These are phyloP conservation scores for Echinometra lucunter DNA, from an alignment of 53 echinoderm and acorn worm genomes.

Conservation along the genomic window DNA sequence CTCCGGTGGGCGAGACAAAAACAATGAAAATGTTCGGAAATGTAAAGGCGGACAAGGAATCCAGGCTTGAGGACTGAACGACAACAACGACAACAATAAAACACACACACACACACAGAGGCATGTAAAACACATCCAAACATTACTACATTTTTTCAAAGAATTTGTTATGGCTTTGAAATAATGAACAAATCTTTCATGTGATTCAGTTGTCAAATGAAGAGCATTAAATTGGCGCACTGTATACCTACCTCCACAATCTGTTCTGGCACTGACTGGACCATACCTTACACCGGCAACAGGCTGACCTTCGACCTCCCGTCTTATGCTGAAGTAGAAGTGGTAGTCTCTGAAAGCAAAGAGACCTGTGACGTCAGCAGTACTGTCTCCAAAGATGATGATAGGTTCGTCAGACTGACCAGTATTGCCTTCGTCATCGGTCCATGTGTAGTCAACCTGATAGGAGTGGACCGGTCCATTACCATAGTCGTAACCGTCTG, in stretches of 20 bases:
- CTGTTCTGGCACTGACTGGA: not conserved
- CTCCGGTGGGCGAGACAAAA: too few species aligned
- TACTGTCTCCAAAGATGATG: slow-evolving; percentile 31
- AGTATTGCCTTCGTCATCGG: slow-evolving; percentile 10
- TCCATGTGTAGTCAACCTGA: not conserved
- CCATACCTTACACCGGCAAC: not conserved
- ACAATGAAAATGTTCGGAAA: too few species aligned
- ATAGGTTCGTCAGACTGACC: not conserved
- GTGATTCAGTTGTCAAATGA: too few species aligned
- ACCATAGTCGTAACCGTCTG: slow-evolving; percentile 52
- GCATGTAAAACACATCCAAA: too few species aligned
- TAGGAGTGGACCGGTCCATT: slow-evolving; percentile 42
- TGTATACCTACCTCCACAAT: slow-evolving; percentile 31
- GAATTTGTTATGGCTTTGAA: too few species aligned
- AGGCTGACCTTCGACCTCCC: slow-evolving; percentile 47
- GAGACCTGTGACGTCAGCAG: slow-evolving; percentile 24
- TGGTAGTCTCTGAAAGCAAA: slow-evolving; percentile 49
- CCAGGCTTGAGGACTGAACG: too few species aligned
- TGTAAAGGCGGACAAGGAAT: too few species aligned
- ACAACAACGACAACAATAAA: too few species aligned
- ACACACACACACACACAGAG: too few species aligned
- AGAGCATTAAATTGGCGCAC: too few species aligned
- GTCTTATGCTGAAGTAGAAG: not conserved
- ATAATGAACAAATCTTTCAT: too few species aligned
- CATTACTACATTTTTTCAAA: too few species aligned